phyloP scores from a whole-genome alignment of 2,888 invertebrate genomes.

The Phortica magna region DNA sequence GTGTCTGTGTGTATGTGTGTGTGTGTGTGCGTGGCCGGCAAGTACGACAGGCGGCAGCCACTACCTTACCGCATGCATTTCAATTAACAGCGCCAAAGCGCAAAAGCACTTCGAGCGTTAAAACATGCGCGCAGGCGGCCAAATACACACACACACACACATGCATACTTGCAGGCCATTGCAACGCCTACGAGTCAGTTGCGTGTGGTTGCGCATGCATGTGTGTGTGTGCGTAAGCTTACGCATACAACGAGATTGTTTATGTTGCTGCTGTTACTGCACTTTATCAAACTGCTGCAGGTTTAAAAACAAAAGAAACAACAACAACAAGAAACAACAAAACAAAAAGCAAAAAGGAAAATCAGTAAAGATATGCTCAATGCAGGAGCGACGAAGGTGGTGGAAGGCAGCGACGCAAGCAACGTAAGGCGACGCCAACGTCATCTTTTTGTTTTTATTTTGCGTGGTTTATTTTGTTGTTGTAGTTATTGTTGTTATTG shows the following conservation, averaged over 20 bases:
- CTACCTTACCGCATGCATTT: constrained; percentile 63
- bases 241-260: constrained; percentile 59
- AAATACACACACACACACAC: not conserved
- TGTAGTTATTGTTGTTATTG: not conserved
- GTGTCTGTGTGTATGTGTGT: not conserved
- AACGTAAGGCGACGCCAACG: constrained; percentile 61
- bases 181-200: not conserved
- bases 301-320: constrained; percentile 17
- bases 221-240: constrained; percentile 26
- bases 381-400: not conserved
- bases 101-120: constrained; percentile 64
- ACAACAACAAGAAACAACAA: constrained; percentile 51
- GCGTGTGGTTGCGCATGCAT: not conserved
- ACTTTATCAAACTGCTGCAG: constrained; percentile 64
- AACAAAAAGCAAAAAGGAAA: not conserved
- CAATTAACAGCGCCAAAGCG: constrained; percentile 61
- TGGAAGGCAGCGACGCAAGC: not conserved
- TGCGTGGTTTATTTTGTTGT: not conserved
- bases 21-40: constrained; percentile 40
- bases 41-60: constrained; percentile 41
- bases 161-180: constrained; percentile 25
- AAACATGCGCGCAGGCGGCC: constrained; percentile 60
- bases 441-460: constrained; percentile 57
- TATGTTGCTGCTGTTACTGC: constrained; percentile 57
- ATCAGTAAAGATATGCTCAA: not conserved